Base-by-base conservation (phyloP, 2,113 vertebrate species). In the Boleophthalmus pectinirostris region DNA sequence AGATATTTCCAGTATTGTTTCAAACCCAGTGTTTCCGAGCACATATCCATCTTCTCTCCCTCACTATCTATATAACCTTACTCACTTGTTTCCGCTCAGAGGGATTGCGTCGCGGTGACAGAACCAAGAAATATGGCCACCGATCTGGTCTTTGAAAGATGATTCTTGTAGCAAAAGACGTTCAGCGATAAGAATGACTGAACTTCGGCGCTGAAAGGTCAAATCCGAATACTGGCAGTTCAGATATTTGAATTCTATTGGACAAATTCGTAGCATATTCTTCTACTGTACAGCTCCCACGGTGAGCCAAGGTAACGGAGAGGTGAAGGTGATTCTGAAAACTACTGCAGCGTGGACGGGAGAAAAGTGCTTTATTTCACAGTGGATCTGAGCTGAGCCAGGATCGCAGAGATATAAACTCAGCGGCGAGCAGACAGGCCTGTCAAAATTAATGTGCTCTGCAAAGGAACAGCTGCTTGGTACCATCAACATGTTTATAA, bases 191-290 rank as follows among this genome's bases (percentile, higher is more conserved):
- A 82, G 67, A 82, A 70, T 72, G 66, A 86, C 75, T 72, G 70
- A 83, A 80, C 57, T 66, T 72, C 67, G 16, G 4, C 21, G 23
- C 29, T 68, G 70, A 87, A 88, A 83, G 82, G 82, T 85, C 80
- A 78, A 70, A 71, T 16, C 21, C 63, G 63, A 60, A 77, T 33
- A 65, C 61, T 18, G 8, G 25, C 71, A 54, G 61, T 80, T 63
- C n/a, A 45, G 5, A 8, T 29, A 72, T 79, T 73, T 61, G n/a
- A 82, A 70, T 72, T 73, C 51, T 74, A 25, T 24, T 51, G 47
- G 47, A 43, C 60, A 79, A 73, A 47, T 73, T 24, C 12, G 65
- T 38, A 45, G 49, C 61, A 51, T 77, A 64, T 33, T 70, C 35
- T 29, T 10, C 21, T 45, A 47, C 20, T 51, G 0, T 65, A 13